phyloP scores from a whole-genome alignment of 2,888 invertebrate genomes.

The Syritta pipiens region DNA sequence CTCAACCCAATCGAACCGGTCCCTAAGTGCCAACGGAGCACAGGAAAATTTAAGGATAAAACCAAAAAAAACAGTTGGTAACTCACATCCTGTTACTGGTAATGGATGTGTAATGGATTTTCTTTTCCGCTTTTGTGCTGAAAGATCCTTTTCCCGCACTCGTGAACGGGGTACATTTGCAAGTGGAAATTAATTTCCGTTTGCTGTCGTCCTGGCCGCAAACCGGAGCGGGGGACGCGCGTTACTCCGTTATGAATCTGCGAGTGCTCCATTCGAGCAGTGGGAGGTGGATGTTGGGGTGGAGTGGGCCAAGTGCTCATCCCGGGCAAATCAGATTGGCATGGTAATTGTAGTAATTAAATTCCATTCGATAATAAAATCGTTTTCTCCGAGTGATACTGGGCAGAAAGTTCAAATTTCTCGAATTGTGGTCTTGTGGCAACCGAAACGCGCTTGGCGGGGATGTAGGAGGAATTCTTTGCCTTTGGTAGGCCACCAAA shows the following conservation, averaged over 20 bases:
- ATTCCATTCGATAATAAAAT: conserved; percentile 55
- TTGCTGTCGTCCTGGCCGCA: no score
- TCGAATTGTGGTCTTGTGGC: conserved; percentile 23
- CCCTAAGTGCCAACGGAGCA: conserved; percentile 16
- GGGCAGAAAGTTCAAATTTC: conserved; percentile 34
- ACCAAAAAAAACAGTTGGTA: conserved; percentile 33
- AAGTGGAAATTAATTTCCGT: conserved; percentile 61
- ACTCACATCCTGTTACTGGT: conserved; percentile 51
- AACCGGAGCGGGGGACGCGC: no score
- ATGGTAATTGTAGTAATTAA: conserved; percentile 64
- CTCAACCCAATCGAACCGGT: conserved; percentile 31
- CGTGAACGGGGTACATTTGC: conserved; percentile 34
- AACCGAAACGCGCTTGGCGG: no score
- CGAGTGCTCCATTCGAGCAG: conserved; percentile 5
- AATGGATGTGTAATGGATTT: conserved; percentile 62
- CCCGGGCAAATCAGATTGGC: conserved; percentile 32
- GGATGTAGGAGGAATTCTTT: conserved; percentile 29
- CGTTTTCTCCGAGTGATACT: conserved; percentile 14
- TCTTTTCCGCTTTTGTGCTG: conserved; percentile 37
- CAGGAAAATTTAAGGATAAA: conserved; percentile 30
- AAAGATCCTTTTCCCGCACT: conserved; percentile 37
- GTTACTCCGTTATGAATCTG: conserved; percentile 46
- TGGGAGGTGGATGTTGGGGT: no score
- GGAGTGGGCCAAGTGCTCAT: no score
- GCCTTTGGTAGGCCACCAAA: conserved; percentile 28